Evolutionary conservation across 2,113 vertebrate species (phyloP), one percentile per base, ranked within the genome.

Genomic region (Cynopterus brachyotis): DNA sequence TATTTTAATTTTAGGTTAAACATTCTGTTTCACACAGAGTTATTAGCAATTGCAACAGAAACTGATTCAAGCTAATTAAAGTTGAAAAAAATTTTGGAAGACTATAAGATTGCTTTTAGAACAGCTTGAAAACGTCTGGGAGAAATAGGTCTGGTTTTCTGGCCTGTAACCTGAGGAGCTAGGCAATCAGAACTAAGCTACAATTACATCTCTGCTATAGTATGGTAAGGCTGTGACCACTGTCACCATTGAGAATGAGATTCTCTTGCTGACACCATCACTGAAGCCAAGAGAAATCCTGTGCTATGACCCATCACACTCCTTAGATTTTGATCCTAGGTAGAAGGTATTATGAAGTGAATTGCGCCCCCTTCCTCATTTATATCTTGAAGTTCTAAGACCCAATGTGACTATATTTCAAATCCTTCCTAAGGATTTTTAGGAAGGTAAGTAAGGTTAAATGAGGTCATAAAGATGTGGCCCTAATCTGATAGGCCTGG

Each of bases 1-100:
- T 66, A 66, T 90, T 92, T 96, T 81, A 88, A 89, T 91, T 96
- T 96, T 87, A 91, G 55, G 28, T 93, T 93, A 85, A 50, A 92
- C 75, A 96, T 83, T 84, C 40, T 67, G 2, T 76, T 95, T 93
- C 62, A 81, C 9, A 78, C 35, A 92, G 13, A 26, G 32, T 87
- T 95, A 81, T 82, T 94, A 95, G 53, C 59, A 88, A 55, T 37
- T 81, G 32, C 45, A 95, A 94, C 30, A 89, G 40, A 95, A 93
- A 91, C 9, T 20, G 15, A 83, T 28, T 91, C 17, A 55, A 28
- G 35, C 28, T 92, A 90, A 75, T 92, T 93, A 95, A 76, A 86
- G 16, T 26, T 42, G 2, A 59, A 84, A 93, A 30, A 90, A 91
- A 83, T 87, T 57, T 3, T 42, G 3, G 40, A 81, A 87, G 28